Evolutionary conservation across 2,888 invertebrate species (phyloP), one percentile per base, ranked within the genome.

Genomic region (Brachynemurus nebulosus): DNA sequence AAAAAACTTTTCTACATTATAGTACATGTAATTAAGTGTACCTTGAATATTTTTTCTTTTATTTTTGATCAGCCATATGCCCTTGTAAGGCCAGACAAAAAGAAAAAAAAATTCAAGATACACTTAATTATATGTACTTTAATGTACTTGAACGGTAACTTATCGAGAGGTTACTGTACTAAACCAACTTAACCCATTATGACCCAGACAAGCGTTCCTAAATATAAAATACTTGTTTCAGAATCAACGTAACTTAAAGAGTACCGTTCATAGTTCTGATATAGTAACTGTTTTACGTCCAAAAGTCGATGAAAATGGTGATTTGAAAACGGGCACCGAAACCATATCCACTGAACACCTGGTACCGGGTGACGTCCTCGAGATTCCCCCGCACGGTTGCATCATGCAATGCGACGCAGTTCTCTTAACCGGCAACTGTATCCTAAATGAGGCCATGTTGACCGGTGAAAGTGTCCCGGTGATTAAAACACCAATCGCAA

Each of bases 401-500:
- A 70, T 77, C n/a, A 78, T 95, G 80, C 84, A 84, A 47, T 92
- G 90, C 60, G 95, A 96, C 64, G 92, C 92, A 1, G 88, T 86
- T 0, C 68, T 96, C 18, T 68, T 93, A 1, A 68, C 71, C 0
- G 95, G 95, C 7, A 80, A 82, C 48, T 91, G 90, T 48, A 88
- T 95, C 46, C 74, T 95, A 11, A 93, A 95, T 59, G 95, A 95
- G 68, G 88, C 92, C 54, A 93, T 93, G 91, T 74, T 96, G 1
- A 95, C 95, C 48, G 89, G 88, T 84, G 93, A 95, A 65, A 91
- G 91, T 51, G 90, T 93, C 1, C 92, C 93, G 0, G 85, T 93
- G 1, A 86, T 91, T 0, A 96, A 96, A 67, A 93, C 90, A 0
- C 82, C 92, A 0, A 60, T 95, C 30, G 85, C 86, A 0, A 69